Evolutionary conservation across 2,888 invertebrate genomes (phyloP), one percentile per base, ranked within the genome.

Genomic region (Eupithecia exiguata): DNA sequence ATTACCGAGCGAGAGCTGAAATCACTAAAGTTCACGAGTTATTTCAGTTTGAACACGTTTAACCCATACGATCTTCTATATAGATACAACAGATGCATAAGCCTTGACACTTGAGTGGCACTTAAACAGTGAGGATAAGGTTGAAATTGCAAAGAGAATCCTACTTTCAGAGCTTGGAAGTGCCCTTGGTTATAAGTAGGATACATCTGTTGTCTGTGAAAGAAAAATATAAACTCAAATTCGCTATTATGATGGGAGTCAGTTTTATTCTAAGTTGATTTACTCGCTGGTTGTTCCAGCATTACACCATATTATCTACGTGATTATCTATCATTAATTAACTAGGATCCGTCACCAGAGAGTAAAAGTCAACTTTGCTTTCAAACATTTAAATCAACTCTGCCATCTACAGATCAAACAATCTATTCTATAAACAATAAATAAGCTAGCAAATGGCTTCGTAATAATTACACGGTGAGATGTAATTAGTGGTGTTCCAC

Each of bases 401-500:
- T 9, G 18, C 12, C 35, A 36, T 38, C n/a, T 35, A 38, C n/a
- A 36, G 38, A 36, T 65, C 18, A 36, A n/a, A n/a, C 4, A 38
- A 36, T 65, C 74, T 71, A 66, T 71, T 72, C 69, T 67, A 66
- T 49, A 18, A 69, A 71, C 66, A 35, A 78, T 80, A 77, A 75
- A 78, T 77, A 70, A 74, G 68, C 40, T 63, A 68, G 65, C 71
- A 76, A 76, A 71, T 70, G 72, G 74, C 73, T 68, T 61, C 73
- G 77, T 71, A 77, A 78, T 80, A 77, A 77, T 79, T 71, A 69
- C 77, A 78, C 74, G 70, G 80, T 68, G 75, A 74, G 75, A 78
- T 82, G 86, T 89, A 91, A 92, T 93, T 89, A 91, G 90, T 87
- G 82, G 84, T 84, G 86, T 84, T 87, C 87, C 87, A 87, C 89